Percentiles rank a stretch among this genome's conserved stretches.
Conservation (phyloP, 2,113 vertebrate genomes). For the Urocynchramus pylzowi region DNA sequence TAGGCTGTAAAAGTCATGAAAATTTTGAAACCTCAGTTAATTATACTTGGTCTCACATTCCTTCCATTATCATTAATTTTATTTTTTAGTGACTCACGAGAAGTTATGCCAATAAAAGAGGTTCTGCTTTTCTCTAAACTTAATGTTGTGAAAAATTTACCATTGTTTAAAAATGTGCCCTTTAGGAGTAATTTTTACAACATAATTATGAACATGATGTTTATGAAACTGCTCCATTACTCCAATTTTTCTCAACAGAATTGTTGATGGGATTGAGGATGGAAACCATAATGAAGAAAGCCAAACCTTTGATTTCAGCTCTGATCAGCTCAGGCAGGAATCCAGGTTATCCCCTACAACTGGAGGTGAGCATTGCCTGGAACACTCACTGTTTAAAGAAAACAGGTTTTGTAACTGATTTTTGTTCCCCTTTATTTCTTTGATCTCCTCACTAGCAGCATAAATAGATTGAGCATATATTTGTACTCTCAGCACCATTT, state of each 20-base stretch:
- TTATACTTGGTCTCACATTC: background rate
- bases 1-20: background rate
- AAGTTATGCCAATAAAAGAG: background rate
- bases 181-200: background rate
- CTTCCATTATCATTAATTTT: background rate
- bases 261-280: slow-evolving; percentile 82
- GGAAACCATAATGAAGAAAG: slow-evolving; percentile 69
- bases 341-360: slow-evolving; percentile 65
- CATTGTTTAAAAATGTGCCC: background rate
- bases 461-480: background rate
- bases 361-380: slow-evolving; percentile 62
- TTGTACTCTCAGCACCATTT: background rate
- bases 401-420: background rate
- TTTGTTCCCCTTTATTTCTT: background rate
- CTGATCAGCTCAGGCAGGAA: slow-evolving; percentile 72
- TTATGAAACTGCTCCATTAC: background rate
- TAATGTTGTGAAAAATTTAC: background rate
- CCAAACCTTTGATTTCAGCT: slow-evolving; percentile 77
- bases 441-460: background rate
- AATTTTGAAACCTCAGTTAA: background rate
- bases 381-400: background rate
- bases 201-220: background rate
- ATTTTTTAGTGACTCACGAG: background rate
- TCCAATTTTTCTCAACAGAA: slow-evolving; percentile 56
- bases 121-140: background rate